Evolutionary conservation across 1,140 invertebrate species (phyloP), one percentile per base, ranked within the genome.

Genomic region (Vanessa atalanta): DNA sequence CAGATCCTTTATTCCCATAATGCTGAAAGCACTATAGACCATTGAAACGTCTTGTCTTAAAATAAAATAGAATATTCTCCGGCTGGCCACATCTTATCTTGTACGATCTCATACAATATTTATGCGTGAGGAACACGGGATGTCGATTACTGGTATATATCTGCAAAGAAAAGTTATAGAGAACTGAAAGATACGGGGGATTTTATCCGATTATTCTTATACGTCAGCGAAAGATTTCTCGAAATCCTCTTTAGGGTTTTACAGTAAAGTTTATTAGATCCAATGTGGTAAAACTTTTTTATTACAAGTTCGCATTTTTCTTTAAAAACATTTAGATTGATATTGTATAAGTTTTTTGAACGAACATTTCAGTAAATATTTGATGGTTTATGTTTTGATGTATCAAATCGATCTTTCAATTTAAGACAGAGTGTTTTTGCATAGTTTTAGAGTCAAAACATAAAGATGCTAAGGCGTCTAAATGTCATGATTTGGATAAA

Each of bases 41-140:
- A 78, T 76, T 78, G 75, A 70, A 79, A 70, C 75, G 71, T 73
- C 65, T 75, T 70, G 71, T 77, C 79, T 80, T 81, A 73, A 81
- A 84, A 83, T 84, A 80, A 83, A 82, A 78, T 72, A 79, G 77
- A 82, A 77, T 79, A 83, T 84, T 81, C 79, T 77, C 66, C 14
- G 55, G 75, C 76, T 73, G 80, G 78, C 82, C 81, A 82, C 82
- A 82, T 84, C 83, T 85, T 83, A 82, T 79, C 81, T 68, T 37
- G 55, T 65, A 20, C 37, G 65, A 65, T 66, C 80, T 88, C 83
- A 86, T 88, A 82, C 81, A 86, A 86, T 86, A 88, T 88, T 86
- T 88, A 88, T 86, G 83, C 80, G 80, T 79, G 76, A 76, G 65
- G 81, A 84, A 88, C 86, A 88, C 73, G 80, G 81, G 85, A 88